A percentile compares a stretch with the other conserved stretches of the same genome.
Evolutionary conservation across 2,888 invertebrate genomes (phyloP).

Genomic region (Acleris laterana): DNA sequence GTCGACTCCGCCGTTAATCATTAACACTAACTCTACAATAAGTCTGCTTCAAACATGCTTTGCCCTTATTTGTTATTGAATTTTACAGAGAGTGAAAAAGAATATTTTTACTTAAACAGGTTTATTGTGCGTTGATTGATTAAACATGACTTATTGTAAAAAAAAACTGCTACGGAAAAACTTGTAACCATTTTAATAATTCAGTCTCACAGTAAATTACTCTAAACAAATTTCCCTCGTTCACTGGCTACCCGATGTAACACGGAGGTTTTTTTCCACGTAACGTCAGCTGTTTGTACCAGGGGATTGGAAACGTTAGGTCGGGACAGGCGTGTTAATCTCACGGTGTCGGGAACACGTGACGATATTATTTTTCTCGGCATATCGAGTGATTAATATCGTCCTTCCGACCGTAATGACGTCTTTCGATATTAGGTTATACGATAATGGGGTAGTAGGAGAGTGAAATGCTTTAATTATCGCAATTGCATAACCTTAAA

Average conservation of each 20-base stretch:
- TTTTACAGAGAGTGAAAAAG: too few species aligned
- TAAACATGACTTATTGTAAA: too few species aligned
- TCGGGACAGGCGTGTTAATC: constrained; percentile 75
- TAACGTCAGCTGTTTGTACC: constrained; percentile 36
- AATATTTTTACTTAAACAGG: too few species aligned
- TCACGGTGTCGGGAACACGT: constrained; percentile 77
- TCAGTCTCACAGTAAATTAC: constrained; percentile 30
- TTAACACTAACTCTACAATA: too few species aligned
- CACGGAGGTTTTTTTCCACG: constrained; percentile 29
- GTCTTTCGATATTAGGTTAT: constrained; percentile 57
- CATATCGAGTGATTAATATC: constrained; percentile 80
- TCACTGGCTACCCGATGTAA: constrained; percentile 28
- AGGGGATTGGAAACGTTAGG: constrained; percentile 39
- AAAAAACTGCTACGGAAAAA: too few species aligned
- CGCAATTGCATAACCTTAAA: constrained; percentile 27
- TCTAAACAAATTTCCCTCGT: constrained; percentile 30
- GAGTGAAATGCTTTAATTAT: constrained; percentile 49
- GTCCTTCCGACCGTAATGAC: constrained; percentile 72
- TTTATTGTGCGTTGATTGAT: too few species aligned
- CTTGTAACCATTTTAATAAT: background rate
- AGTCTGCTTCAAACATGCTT: too few species aligned
- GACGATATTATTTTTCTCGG: constrained; percentile 80
- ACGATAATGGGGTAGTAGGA: constrained; percentile 60
- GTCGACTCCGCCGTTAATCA: too few species aligned
- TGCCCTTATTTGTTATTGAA: too few species aligned